These are phyloP conservation scores for Limanda limanda DNA, from an alignment of 2,113 vertebrate genomes.

Conservation along the genomic window DNA sequence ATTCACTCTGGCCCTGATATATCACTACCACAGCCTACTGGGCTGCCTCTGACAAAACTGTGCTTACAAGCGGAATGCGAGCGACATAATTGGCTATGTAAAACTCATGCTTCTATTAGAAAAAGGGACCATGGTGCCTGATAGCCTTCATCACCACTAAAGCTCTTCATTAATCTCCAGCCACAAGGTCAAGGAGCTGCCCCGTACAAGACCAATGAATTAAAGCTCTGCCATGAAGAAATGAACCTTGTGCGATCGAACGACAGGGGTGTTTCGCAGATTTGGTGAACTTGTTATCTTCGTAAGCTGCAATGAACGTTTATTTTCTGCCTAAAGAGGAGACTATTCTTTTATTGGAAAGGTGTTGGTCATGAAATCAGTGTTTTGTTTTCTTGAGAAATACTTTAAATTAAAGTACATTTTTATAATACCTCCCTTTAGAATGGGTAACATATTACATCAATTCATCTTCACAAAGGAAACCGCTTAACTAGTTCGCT, in stretches of 20 bases:
- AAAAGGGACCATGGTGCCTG: slow-evolving; percentile 60
- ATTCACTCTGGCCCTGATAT: slow-evolving; percentile 25
- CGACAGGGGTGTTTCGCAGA: slow-evolving; percentile 7
- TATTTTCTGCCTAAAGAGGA: neutral
- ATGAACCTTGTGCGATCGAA: slow-evolving; percentile 46
- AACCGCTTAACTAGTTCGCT: neutral
- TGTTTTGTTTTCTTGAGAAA: neutral
- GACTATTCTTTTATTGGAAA: neutral
- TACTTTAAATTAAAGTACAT: neutral
- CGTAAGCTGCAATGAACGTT: slow-evolving; percentile 7
- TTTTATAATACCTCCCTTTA: no score
- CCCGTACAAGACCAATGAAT: slow-evolving; percentile 74
- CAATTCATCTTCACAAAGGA: no score
- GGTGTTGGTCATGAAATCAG: neutral
- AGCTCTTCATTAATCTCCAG: slow-evolving; percentile 81
- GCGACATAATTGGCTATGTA: slow-evolving; percentile 75
- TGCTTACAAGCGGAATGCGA: slow-evolving; percentile 66
- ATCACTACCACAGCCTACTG: slow-evolving; percentile 26
- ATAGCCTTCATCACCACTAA: slow-evolving; percentile 76
- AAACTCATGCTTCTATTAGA: slow-evolving; percentile 73
- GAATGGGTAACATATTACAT: no score
- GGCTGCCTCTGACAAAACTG: slow-evolving; percentile 45
- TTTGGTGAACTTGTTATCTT: slow-evolving; percentile 35
- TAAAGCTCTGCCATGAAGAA: slow-evolving; percentile 58
- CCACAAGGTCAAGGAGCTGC: slow-evolving; percentile 74